phyloP scores from a whole-genome alignment of 2,797 vertebrate species.

The Carcharodon carcharias region DNA sequence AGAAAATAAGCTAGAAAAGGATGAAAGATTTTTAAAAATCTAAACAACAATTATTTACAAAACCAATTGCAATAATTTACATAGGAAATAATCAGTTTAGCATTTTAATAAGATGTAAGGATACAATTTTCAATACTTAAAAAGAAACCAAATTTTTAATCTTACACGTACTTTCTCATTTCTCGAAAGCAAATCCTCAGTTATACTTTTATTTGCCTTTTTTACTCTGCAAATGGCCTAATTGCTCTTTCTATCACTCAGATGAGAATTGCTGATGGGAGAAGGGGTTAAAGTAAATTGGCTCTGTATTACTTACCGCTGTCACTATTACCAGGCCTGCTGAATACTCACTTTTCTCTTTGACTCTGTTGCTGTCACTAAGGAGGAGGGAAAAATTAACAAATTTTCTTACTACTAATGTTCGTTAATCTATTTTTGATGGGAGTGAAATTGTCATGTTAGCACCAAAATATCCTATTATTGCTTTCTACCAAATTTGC shows the following conservation, averaged over 20 bases:
- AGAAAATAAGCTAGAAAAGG: not conserved
- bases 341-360: not conserved
- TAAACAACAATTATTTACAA: not conserved
- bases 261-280: not conserved
- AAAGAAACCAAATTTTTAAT: not conserved
- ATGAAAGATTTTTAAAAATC: not conserved
- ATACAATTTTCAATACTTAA: not conserved
- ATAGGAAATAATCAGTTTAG: not conserved
- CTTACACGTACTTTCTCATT: not conserved
- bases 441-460: not conserved
- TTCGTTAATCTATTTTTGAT: not conserved
- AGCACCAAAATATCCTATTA: not conserved
- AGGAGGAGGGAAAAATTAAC: not conserved
- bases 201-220: not conserved
- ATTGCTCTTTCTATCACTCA: not conserved
- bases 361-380: not conserved
- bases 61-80: not conserved
- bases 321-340: not conserved
- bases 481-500: not conserved
- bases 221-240: not conserved
- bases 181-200: not conserved
- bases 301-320: not conserved
- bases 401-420: not conserved
- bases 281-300: not conserved
- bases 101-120: not conserved